Evolutionary conservation across 2,888 invertebrate species (phyloP), one percentile per base, ranked within the genome.

Genomic region (Tenthredo distinguenda): DNA sequence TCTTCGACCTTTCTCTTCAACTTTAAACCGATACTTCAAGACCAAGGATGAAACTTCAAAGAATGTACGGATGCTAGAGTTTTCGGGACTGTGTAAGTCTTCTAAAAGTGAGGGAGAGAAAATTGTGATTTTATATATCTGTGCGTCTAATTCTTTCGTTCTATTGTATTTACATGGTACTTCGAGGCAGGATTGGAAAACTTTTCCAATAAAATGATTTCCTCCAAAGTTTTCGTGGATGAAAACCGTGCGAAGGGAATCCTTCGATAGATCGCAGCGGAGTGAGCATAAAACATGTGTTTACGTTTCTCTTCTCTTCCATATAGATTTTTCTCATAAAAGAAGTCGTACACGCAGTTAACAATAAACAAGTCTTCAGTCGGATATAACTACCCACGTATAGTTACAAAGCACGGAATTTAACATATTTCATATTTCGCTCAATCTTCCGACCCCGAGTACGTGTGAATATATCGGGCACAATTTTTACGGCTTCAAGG

Each of bases 191-290:
- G 9, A 55, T 34, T 77, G 6, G 9, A 87, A 89, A 89, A 89
- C 89, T 89, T 89, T 89, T 88, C 85, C 88, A 88, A 89, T 89
- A 88, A 87, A 86, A 87, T 62, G 74, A 84, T 84, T 58, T 31
- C 68, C 15, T 71, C 84, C 77, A 85, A 65, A 62, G 18, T 50
- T n/a, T n/a, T 31, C n/a, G 34, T 34, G 68, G 7, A 18, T 15
- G 34, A 62, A 18, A 34, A 68, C 6, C 31, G 21, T 40, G 72
- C n/a, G 15, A n/a, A 18, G 37, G 18, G 21, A 72, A 72, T 74
- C 43, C 72, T 74, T 43, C 40, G n/a, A 74, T 43, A 40, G 21
- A 43, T 74, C 72, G 21, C 7, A 12, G 31, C 2, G n/a, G 43
- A 74, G 43, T 18, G 21, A 12, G 72, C 3, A 34, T 34, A 34